Conservation (phyloP, 2,113 vertebrate species). For the Origma solitaria region DNA sequence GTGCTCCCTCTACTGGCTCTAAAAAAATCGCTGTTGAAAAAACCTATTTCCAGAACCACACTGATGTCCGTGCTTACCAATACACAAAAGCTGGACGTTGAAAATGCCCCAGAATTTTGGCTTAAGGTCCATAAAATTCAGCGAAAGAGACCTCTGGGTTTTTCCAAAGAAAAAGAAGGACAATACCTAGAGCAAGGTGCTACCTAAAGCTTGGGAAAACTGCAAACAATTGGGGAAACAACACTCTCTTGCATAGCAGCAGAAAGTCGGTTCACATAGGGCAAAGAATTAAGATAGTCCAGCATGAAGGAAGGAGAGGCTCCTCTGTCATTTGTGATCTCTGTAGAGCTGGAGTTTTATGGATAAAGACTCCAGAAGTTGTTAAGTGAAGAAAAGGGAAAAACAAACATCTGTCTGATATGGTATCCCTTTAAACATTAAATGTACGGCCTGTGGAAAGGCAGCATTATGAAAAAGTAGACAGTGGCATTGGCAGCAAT, state of each 20-base stretch:
- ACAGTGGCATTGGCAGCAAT: background rate
- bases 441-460: background rate
- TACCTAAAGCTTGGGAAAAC: background rate
- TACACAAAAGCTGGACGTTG: background rate
- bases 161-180: background rate
- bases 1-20: constrained; percentile 48
- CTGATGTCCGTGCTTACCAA: background rate
- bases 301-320: background rate
- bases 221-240: background rate
- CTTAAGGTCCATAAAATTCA: background rate
- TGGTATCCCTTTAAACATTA: background rate
- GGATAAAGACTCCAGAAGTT: background rate
- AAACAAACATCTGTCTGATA: background rate
- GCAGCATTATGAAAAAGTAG: background rate
- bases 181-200: background rate
- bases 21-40: background rate
- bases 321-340: background rate
- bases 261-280: background rate
- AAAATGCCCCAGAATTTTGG: background rate
- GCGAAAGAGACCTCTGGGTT: background rate
- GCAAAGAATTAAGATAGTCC: no score
- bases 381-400: background rate
- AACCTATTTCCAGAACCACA: background rate
- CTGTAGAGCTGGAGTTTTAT: background rate
- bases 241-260: rapidly evolving